Conservation (phyloP, 2,888 invertebrate species). For the Criorhina ranunculi region DNA sequence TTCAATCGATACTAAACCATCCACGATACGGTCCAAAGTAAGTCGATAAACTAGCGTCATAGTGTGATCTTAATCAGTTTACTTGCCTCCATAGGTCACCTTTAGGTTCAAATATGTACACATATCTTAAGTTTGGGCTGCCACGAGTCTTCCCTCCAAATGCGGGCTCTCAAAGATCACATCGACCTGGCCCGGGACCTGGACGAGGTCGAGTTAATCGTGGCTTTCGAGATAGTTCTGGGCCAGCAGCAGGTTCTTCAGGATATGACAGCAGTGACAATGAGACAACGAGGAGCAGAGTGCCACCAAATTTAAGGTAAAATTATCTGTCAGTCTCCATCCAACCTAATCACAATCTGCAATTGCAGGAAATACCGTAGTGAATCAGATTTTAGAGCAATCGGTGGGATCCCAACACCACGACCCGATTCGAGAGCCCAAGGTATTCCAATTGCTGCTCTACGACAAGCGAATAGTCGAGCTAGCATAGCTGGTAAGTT, state of each 20-base stretch:
- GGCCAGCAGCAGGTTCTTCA: slow-evolving; percentile 88
- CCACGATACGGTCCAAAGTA: slow-evolving; percentile 96
- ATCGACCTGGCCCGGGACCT: slow-evolving; percentile 83
- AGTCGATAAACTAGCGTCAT: slow-evolving; percentile 81
- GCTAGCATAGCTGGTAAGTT: slow-evolving; percentile 85
- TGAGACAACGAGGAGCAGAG: slow-evolving; percentile 87
- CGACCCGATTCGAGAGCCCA: slow-evolving; percentile 84
- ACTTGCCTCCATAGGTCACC: slow-evolving; percentile 87
- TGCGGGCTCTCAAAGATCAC: slow-evolving; percentile 89
- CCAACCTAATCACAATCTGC: slow-evolving; percentile 10
- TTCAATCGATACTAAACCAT: slow-evolving; percentile 93
- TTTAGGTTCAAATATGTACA: slow-evolving; percentile 95
- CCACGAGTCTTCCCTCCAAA: slow-evolving; percentile 96
- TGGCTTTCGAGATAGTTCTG: slow-evolving; percentile 87
- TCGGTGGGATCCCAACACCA: slow-evolving; percentile 82
- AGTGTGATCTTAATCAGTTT: slow-evolving; percentile 23
- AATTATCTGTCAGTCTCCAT: background rate
- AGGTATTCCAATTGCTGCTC: slow-evolving; percentile 87
- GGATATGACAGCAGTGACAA: slow-evolving; percentile 96
- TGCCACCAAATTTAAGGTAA: slow-evolving; percentile 85
- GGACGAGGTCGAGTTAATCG: slow-evolving; percentile 86
- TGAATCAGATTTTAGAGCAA: slow-evolving; percentile 92
- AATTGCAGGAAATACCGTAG: slow-evolving; percentile 89
- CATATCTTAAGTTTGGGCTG: slow-evolving; percentile 96
- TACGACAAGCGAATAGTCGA: slow-evolving; percentile 89